These are phyloP conservation scores for Phaethornis superciliosus DNA, from an alignment of 2,113 vertebrate genomes.

Conservation along the genomic window DNA sequence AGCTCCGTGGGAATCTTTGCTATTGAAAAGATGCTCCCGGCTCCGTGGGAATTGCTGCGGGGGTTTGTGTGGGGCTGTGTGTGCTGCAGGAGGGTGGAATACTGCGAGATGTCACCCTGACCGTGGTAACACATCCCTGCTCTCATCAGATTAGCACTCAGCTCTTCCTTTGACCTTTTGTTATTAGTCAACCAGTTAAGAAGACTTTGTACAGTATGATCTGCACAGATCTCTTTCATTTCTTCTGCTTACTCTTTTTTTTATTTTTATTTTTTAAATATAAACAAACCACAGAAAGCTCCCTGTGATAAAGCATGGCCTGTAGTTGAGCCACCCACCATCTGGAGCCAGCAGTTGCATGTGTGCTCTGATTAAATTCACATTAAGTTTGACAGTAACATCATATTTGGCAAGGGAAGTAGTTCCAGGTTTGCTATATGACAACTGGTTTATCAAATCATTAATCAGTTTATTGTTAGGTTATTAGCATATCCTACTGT, in stretches of 20 bases:
- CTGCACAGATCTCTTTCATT: neutral
- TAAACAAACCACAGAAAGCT: neutral
- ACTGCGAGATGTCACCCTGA: rapidly evolving
- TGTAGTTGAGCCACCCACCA: rapidly evolving
- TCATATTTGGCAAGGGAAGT: neutral
- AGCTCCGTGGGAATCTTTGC: rapidly evolving
- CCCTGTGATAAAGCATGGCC: neutral
- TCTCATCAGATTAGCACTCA: no score
- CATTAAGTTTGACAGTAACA: neutral
- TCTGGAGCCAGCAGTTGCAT: neutral
- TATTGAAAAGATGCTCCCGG: neutral
- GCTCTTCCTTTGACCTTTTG: neutral
- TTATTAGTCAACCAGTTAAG: no score
- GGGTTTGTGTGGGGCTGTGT: neutral
- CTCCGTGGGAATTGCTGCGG: rapidly evolving
- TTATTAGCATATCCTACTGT: neutral
- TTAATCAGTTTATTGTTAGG: neutral
- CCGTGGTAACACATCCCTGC: neutral
- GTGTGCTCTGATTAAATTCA: neutral
- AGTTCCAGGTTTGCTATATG: neutral
- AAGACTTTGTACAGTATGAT: neutral
- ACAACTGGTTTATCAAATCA: neutral
- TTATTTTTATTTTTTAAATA: neutral
- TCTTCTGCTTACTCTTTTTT: neutral
- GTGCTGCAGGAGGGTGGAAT: neutral